A percentile compares a stretch with the other conserved stretches of the same genome.
Evolutionary conservation across 37 sponge, comb jelly and placozoan species (phyloP).

Genomic region (Aphrocallistes beatrix): DNA sequence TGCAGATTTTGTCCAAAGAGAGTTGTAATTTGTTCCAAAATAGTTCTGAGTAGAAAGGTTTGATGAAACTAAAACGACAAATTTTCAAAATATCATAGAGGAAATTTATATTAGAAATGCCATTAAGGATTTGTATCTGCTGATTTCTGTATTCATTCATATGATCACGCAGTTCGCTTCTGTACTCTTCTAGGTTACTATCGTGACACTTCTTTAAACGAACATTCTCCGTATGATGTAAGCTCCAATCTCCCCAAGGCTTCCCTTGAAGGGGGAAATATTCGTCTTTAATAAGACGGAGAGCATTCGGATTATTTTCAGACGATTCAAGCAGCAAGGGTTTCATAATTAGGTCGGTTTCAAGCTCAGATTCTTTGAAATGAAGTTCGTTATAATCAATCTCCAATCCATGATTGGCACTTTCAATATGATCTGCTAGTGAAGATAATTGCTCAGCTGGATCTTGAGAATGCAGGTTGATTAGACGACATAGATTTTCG

Average conservation of each 20-base stretch:
- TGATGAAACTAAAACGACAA: background rate
- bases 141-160: background rate
- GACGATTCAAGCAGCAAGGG: background rate
- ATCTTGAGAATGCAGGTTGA: slow-evolving; percentile 3
- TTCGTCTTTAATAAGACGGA: background rate
- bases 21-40: background rate
- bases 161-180: background rate
- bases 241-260: slow-evolving; percentile 27
- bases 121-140: background rate
- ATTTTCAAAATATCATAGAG: background rate
- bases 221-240: slow-evolving; percentile 2
- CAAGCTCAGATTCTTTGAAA: background rate
- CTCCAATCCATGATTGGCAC: background rate
- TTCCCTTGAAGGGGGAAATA: slow-evolving; percentile 27
- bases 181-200: background rate
- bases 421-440: background rate
- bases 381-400: slow-evolving; percentile 23
- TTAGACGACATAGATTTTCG: background rate
- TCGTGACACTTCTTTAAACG: background rate
- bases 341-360: background rate
- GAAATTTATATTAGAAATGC: background rate
- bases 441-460: background rate
- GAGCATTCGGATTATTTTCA: background rate
- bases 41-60: background rate
- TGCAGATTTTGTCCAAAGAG: background rate